Evolutionary conservation across 2,113 vertebrate genomes (phyloP).

Genomic region (Cyprinodon tularosa): DNA sequence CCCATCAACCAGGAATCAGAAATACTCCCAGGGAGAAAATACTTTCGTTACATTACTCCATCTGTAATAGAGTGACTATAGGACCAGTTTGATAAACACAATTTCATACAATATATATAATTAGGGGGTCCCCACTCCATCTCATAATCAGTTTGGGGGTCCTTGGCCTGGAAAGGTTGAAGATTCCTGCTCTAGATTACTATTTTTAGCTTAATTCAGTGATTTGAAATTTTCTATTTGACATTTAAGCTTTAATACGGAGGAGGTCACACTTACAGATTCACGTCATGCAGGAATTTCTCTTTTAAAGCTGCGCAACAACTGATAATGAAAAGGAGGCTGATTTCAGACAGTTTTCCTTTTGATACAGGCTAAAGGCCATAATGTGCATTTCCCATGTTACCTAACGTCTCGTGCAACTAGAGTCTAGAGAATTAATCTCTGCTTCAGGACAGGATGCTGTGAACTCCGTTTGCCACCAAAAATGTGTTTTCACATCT

Average conservation of each 20-base stretch:
- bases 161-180: too few relatives aligned
- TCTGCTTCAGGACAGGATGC: slow-evolving; percentile 4
- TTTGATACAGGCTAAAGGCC: not conserved
- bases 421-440: not conserved
- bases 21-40: too few relatives aligned
- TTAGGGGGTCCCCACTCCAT: too few relatives aligned
- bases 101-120: too few relatives aligned
- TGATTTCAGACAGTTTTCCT: not conserved
- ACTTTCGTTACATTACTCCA: too few relatives aligned
- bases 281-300: not conserved
- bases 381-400: slow-evolving; percentile 7
- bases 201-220: slow-evolving; percentile 12
- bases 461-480: slow-evolving; percentile 10
- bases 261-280: not conserved
- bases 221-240: slow-evolving; percentile 9
- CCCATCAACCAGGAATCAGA: too few relatives aligned
- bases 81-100: too few relatives aligned
- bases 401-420: slow-evolving; percentile 5
- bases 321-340: not conserved
- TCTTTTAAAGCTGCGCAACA: not conserved
- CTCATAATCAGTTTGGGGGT: too few relatives aligned
- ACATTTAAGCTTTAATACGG: not conserved
- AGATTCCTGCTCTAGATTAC: slow-evolving; percentile 19
- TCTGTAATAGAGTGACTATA: too few relatives aligned
- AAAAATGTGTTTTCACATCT: slow-evolving; percentile 26